phyloP scores from a whole-genome alignment of 2,113 vertebrate genomes.

The Sula dactylatra region DNA sequence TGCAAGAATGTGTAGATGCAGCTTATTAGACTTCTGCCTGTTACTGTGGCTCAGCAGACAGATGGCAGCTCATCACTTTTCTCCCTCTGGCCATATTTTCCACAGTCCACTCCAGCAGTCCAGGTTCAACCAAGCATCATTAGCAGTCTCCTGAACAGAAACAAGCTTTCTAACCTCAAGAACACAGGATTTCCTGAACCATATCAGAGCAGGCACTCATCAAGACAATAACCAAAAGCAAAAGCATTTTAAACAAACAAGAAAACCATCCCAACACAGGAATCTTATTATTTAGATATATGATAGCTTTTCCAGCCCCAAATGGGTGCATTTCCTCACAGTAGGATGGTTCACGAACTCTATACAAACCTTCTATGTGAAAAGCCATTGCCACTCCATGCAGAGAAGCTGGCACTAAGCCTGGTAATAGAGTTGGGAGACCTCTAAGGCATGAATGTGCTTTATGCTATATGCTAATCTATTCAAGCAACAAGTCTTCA shows the following conservation, averaged over 20 bases:
- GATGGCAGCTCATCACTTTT: neutral
- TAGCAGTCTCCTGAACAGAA: neutral
- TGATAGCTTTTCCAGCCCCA: conserved; percentile 1
- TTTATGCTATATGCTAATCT: neutral
- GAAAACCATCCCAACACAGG: neutral
- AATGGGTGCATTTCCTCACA: neutral
- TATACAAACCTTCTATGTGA: neutral
- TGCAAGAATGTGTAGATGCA: neutral
- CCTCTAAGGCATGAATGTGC: neutral
- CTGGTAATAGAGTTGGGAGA: neutral
- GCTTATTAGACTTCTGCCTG: neutral
- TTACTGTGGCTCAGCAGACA: neutral
- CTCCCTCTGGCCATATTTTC: neutral
- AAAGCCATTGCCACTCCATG: neutral
- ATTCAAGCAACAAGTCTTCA: neutral
- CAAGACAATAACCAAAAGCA: conserved; percentile 6
- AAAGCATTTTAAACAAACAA: conserved; percentile 10
- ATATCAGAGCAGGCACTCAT: conserved; percentile 18
- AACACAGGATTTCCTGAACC: conserved; percentile 59
- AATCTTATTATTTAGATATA: neutral
- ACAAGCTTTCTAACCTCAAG: neutral
- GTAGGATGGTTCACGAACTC: neutral
- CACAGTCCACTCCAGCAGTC: neutral
- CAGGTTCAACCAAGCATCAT: neutral
- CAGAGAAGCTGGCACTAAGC: neutral